Evolutionary conservation across 1,140 invertebrate species (phyloP), one percentile per base, ranked within the genome.

Genomic region (Drosophila lacteicornis): DNA sequence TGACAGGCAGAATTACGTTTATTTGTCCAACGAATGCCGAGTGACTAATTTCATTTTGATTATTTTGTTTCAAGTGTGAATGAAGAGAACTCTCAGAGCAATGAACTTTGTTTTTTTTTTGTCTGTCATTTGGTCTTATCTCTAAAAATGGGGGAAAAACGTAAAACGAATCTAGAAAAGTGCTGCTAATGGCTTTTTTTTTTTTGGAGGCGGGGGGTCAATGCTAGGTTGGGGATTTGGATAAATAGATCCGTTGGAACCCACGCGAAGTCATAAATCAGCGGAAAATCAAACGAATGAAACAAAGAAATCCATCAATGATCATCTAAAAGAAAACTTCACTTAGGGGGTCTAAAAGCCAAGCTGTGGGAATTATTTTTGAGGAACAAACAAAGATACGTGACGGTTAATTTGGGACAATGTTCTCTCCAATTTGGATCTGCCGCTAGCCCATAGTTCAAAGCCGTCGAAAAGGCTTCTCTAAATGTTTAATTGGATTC

Each of bases 1-100:
- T 55, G 40, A 47, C 63, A 38, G 57, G 22, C 63, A 33, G 42
- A n/a, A 62, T 61, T 62, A 66, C 67, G 61, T 70, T 55, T 70
- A 70, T 70, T 70, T 70, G 62, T 46, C 62, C 62, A 46, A 46
- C 61, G 38, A 70, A 67, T 55, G 67, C 51, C 62, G 49, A 67
- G 67, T 70, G 61, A 70, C 67, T 70, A 70, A 70, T 70, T 70
- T 70, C 63, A 68, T 68, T 70, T 68, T 70, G 67, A 70, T 68
- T 70, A 70, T 70, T 70, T 70, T 68, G 40, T 70, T 67, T 70
- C 67, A 38, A 70, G 67, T 53, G 62, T 38, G 61, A n/a, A 43
- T n/a, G 15, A 40, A 67, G 40, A 67, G 40, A 67, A 46, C 12
- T 38, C 22, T 12, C n/a, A 53, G 62, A 68, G 67, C 67, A 70